These are phyloP conservation scores for Desmodus rotundus DNA, from an alignment of 2,113 vertebrate species.

Conservation along the genomic window DNA sequence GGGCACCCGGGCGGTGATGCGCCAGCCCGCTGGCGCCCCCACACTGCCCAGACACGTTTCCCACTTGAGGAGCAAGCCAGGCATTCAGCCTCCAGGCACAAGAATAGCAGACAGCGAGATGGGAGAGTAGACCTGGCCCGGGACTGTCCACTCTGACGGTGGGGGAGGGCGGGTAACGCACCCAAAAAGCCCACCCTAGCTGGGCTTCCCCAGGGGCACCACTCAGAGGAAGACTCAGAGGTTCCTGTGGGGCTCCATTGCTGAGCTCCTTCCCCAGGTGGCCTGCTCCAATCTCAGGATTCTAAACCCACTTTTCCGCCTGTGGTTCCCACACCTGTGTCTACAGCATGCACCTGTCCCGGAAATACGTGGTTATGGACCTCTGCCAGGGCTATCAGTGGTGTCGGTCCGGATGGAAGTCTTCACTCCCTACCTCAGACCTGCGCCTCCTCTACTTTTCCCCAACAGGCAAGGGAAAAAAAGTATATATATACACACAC, in stretches of 20 bases:
- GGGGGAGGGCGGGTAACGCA: no score
- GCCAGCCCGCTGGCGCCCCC: background rate
- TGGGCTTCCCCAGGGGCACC: no score
- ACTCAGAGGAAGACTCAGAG: background rate
- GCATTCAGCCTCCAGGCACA: rapidly evolving
- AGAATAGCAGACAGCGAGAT: background rate
- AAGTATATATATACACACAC: no score
- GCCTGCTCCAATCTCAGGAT: background rate
- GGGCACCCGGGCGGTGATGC: rapidly evolving
- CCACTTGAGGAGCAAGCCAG: rapidly evolving
- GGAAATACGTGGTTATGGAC: background rate
- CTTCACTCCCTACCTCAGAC: background rate
- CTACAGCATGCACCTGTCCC: background rate
- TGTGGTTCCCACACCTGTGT: background rate
- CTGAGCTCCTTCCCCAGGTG: background rate
- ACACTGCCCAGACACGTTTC: background rate
- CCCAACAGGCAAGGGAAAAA: background rate
- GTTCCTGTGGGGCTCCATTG: no score
- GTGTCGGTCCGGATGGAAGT: background rate
- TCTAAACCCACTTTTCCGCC: background rate
- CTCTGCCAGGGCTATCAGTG: background rate
- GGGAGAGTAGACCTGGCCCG: no score
- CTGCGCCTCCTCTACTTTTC: background rate
- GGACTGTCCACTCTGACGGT: background rate
- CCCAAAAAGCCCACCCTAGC: no score